phyloP scores from a whole-genome alignment of 2,797 vertebrate genomes.

The Crenuchus spilurus region DNA sequence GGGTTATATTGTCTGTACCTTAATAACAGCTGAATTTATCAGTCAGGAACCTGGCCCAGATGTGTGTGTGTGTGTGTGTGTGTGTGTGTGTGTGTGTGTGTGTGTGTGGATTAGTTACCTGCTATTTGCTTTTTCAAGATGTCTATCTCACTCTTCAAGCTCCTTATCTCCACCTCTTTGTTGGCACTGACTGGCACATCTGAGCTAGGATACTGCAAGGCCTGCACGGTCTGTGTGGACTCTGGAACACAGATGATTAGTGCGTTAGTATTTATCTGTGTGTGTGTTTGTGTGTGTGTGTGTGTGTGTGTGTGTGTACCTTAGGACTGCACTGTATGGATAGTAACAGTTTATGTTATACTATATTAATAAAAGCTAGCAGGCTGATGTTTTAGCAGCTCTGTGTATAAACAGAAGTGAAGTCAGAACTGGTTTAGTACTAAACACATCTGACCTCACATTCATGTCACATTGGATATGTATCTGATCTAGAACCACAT shows the following conservation, averaged over 20 bases:
- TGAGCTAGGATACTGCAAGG: conserved; percentile 86
- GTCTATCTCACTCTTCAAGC: conserved; percentile 93
- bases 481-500: too few species aligned
- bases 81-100: too few species aligned
- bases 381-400: too few species aligned
- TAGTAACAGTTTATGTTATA: too few species aligned
- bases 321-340: too few species aligned
- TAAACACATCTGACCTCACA: too few species aligned
- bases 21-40: too few species aligned
- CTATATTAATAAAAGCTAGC: too few species aligned
- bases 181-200: conserved; percentile 83
- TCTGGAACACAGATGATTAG: conserved; percentile 71
- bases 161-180: conserved; percentile 94
- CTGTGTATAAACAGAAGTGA: too few species aligned
- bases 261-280: neutral
- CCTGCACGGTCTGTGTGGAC: conserved; percentile 93
- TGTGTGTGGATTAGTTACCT: conserved; percentile 72
- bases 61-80: neutral
- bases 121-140: conserved; percentile 91
- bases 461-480: too few species aligned
- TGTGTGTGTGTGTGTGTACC: conserved; percentile 1
- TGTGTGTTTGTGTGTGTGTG: neutral
- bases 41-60: neutral
- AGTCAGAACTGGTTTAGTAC: too few species aligned
- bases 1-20: too few species aligned